These are phyloP conservation scores for Leptopilina syphax DNA, from an alignment of 2,888 invertebrate species.

Conservation along the genomic window DNA sequence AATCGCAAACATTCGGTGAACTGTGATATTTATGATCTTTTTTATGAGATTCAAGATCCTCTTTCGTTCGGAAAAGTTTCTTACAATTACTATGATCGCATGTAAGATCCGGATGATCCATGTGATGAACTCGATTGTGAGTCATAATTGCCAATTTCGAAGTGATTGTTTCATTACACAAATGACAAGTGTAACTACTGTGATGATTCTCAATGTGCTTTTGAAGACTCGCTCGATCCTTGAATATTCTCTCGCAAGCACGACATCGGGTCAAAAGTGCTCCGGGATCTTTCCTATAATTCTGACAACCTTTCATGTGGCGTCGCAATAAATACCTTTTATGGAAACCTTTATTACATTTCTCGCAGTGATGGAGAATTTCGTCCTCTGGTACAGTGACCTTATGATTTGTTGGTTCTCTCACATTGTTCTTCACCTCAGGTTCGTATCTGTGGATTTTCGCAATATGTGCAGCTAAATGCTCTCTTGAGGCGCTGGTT, in stretches of 20 bases:
- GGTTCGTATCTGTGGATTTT: constrained; percentile 76
- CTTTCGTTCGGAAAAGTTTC: constrained; percentile 78
- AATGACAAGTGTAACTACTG: constrained; percentile 78
- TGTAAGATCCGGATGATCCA: constrained; percentile 78
- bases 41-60: constrained; percentile 78
- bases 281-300: constrained; percentile 77
- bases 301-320: constrained; percentile 81
- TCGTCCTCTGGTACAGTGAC: constrained; percentile 74
- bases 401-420: constrained; percentile 72
- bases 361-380: constrained; percentile 78
- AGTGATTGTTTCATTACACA: constrained; percentile 78
- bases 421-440: constrained; percentile 66
- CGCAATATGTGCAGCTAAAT: constrained; percentile 79
- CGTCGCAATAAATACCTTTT: constrained; percentile 79
- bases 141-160: constrained; percentile 80
- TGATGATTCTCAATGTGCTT: constrained; percentile 80
- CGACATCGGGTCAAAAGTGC: constrained; percentile 79
- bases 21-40: constrained; percentile 77
- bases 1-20: constrained; percentile 79
- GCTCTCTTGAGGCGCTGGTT: constrained; percentile 80
- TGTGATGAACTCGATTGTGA: constrained; percentile 79
- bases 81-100: constrained; percentile 76
- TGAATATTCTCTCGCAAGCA: constrained; percentile 80
- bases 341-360: constrained; percentile 80
- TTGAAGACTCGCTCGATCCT: constrained; percentile 79